Percentiles rank a stretch among this genome's conserved stretches.
phyloP scores from a whole-genome alignment of 1,140 invertebrate species.

The Leptestheria dahalacensis region DNA sequence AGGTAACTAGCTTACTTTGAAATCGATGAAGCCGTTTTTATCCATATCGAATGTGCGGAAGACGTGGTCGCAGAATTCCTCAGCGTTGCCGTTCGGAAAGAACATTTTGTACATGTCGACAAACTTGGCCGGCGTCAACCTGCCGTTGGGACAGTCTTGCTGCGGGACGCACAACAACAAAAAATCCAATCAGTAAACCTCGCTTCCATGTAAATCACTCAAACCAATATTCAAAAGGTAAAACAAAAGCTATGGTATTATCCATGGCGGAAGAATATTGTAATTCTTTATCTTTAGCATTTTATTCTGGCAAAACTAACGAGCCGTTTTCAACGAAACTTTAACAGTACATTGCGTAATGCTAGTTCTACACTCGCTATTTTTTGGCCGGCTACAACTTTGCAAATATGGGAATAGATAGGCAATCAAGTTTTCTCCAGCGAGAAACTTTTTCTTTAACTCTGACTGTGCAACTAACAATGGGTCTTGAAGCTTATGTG shows the following conservation, averaged over 20 bases:
- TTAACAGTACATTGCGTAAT: no score
- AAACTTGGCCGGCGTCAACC: conserved; percentile 93
- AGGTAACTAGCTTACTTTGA: conserved; percentile 49
- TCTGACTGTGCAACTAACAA: no score
- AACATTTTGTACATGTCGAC: conserved; percentile 99
- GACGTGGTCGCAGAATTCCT: conserved; percentile 97
- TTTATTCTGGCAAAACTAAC: no score
- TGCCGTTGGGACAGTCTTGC: conserved; percentile 98
- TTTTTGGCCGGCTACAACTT: no score
- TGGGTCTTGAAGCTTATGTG: not conserved
- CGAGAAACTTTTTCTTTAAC: no score
- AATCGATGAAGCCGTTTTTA: conserved; percentile 95
- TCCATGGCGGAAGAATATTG: not conserved
- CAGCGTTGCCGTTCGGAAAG: conserved; percentile 94
- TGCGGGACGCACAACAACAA: conserved; percentile 37
- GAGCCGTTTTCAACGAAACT: no score
- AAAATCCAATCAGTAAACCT: not conserved
- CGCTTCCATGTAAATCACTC: not conserved
- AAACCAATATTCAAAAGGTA: not conserved
- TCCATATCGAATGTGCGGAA: conserved; percentile 99
- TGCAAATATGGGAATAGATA: no score
- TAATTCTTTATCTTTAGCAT: not conserved
- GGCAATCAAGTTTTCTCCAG: no score
- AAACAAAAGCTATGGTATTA: not conserved
- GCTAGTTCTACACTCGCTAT: no score